phyloP scores from a whole-genome alignment of 1,140 invertebrate species.

The Temnothorax curvispinosus region DNA sequence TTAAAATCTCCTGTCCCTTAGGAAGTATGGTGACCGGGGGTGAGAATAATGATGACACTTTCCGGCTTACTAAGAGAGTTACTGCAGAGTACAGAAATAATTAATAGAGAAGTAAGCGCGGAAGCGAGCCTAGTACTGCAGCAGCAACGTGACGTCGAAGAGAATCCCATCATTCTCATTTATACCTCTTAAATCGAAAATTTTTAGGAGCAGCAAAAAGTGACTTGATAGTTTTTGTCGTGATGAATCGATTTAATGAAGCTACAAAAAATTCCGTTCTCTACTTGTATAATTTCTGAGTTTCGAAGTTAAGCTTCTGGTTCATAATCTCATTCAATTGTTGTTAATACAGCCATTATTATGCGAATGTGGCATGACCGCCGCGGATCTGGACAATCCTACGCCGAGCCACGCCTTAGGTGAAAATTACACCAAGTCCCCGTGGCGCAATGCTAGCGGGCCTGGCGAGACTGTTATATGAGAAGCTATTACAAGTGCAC shows the following conservation, averaged over 20 bases:
- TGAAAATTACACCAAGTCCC: constrained; percentile 34
- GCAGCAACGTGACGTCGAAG: background rate
- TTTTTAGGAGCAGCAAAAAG: background rate
- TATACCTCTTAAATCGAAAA: background rate
- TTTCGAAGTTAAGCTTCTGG: background rate
- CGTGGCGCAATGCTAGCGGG: background rate
- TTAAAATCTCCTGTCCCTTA: constrained; percentile 33
- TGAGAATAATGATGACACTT: constrained; percentile 37
- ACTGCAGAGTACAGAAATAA: background rate
- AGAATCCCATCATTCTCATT: background rate
- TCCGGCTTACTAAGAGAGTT: constrained; percentile 1
- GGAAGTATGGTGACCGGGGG: constrained; percentile 4
- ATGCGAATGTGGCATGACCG: constrained; percentile 5
- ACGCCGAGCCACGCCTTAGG: background rate
- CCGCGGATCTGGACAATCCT: background rate
- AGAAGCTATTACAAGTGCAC: constrained; percentile 36
- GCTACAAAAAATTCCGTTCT: background rate
- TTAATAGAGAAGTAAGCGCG: background rate
- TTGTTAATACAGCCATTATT: background rate
- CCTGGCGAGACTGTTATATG: constrained; percentile 24
- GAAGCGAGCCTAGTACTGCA: background rate
- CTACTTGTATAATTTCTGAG: background rate
- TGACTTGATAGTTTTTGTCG: background rate
- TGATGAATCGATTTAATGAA: background rate
- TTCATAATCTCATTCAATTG: background rate